These are phyloP conservation scores for Phenacoccus solenopsis DNA, from an alignment of 1,140 invertebrate genomes.

Conservation along the genomic window DNA sequence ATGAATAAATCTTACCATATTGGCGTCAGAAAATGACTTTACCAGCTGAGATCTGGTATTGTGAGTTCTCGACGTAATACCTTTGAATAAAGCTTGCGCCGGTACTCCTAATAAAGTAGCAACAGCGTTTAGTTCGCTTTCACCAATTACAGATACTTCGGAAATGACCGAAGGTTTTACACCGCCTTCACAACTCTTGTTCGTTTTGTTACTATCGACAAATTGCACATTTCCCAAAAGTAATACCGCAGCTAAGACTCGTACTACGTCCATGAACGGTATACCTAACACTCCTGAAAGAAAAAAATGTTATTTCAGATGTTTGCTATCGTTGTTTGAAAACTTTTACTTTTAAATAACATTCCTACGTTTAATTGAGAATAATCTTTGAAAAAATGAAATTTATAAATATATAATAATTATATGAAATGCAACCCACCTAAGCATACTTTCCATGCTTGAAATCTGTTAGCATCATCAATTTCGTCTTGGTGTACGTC, in stretches of 20 bases:
- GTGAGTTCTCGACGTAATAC: conserved; percentile 70
- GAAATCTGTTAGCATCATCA: conserved; percentile 63
- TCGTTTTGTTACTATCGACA: conserved; percentile 43
- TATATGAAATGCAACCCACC: conserved; percentile 34
- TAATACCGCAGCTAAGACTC: conserved; percentile 78
- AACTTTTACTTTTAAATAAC: too few species aligned
- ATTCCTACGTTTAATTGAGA: too few species aligned
- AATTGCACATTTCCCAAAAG: conserved; percentile 85
- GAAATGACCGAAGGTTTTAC: conserved; percentile 32
- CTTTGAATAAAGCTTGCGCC: conserved; percentile 58
- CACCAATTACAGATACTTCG: conserved; percentile 61
- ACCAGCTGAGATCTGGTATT: conserved; percentile 60
- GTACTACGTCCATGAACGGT: conserved; percentile 82
- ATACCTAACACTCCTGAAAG: conserved; percentile 76
- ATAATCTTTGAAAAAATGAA: too few species aligned
- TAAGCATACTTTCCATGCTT: conserved; percentile 79
- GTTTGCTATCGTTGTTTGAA: too few species aligned
- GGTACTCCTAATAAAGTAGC: conserved; percentile 71
- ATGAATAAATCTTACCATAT: conserved; percentile 57
- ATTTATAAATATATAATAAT: too few species aligned
- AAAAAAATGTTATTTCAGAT: too few species aligned
- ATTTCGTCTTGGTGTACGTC: conserved; percentile 59
- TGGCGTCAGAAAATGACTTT: conserved; percentile 68
- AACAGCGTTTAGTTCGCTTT: conserved; percentile 66
- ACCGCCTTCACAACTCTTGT: background rate